A percentile compares a stretch with the other conserved stretches of the same genome.
Conservation (phyloP, 2,113 vertebrate genomes). For the Poeciliopsis occidentalis region DNA sequence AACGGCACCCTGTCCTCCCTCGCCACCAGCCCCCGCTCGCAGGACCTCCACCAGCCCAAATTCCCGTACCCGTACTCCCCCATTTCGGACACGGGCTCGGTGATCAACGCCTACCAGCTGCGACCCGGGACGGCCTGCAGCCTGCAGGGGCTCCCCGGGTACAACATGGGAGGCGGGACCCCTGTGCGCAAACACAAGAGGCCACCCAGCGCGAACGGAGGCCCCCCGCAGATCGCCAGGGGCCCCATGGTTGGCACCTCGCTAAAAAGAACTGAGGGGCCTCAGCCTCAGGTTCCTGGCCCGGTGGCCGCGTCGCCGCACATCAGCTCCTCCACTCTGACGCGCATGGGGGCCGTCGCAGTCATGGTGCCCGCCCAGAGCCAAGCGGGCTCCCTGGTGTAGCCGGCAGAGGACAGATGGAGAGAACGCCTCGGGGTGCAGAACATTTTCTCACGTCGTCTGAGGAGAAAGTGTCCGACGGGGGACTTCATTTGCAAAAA, state of each 20-base stretch:
- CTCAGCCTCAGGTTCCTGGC: constrained; percentile 75
- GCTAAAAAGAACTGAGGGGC: constrained; percentile 74
- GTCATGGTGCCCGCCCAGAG: constrained; percentile 87
- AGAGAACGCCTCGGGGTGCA: constrained; percentile 42
- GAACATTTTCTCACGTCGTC: constrained; percentile 17
- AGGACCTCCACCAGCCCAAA: constrained; percentile 64
- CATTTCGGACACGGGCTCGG: constrained; percentile 73
- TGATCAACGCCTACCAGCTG: constrained; percentile 78
- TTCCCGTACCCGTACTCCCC: constrained; percentile 74
- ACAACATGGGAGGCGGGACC: constrained; percentile 68
- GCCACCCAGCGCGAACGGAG: constrained; percentile 64
- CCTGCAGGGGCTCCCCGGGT: constrained; percentile 81
- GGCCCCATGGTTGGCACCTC: constrained; percentile 38
- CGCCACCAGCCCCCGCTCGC: constrained; percentile 79
- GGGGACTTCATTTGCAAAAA: constrained; percentile 28
- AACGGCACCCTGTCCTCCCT: constrained; percentile 89
- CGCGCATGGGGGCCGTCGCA: constrained; percentile 81
- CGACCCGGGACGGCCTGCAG: constrained; percentile 70
- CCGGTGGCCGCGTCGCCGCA: constrained; percentile 54
- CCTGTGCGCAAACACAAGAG: constrained; percentile 60
- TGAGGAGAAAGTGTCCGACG: constrained; percentile 11
- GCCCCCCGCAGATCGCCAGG: constrained; percentile 49
- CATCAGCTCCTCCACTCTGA: constrained; percentile 75
- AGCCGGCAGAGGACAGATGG: constrained; percentile 41
- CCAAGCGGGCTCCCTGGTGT: constrained; percentile 89